Evolutionary conservation across 1,140 invertebrate genomes (phyloP), one percentile per base, ranked within the genome.

Genomic region (Piezodorus guildinii): DNA sequence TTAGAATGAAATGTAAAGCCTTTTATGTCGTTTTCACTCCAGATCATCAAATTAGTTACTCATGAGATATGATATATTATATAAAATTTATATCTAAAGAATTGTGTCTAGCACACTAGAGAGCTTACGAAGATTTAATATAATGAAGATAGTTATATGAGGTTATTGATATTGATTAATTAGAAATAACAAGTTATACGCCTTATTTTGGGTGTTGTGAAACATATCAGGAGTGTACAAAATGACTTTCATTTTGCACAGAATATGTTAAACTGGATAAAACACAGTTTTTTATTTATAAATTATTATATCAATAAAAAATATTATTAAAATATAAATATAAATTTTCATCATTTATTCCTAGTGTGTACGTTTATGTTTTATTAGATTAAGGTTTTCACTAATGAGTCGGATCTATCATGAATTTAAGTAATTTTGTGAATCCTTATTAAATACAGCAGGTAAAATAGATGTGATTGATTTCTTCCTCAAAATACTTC

Each of bases 221-320:
- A 56, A 56, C 52, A 56, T 56, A 56, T 56, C 52, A 56, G 21
- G 52, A 56, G 52, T 56, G 52, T 23, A 56, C 52, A 56, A 56
- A 16, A 56, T 56, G 52, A 56, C 14, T 56, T 56, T 56, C 52
- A 56, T 56, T 56, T 56, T 56, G 52, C 21, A 56, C 52, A 56
- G 52, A 56, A 56, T 56, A 56, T 56, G 52, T 56, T 56, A 56
- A 56, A 56, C 17, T 23, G 15, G 23, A 25, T 23, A 10, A 56
- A 56, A 25, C 46, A 49, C 46, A 49, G n/a, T 49, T 49, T 49
- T 56, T 56, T 23, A 23, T 56, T 23, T 23, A 23, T 23, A 56
- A 23, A 56, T 56, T 56, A 56, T 56, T 23, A 56, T 25, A 56
- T 27, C 23, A 56, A 56, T 39, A 39, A 39, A 39, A 39, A 39